phyloP scores from a whole-genome alignment of 1,140 invertebrate species.

The Bombyx mori region DNA sequence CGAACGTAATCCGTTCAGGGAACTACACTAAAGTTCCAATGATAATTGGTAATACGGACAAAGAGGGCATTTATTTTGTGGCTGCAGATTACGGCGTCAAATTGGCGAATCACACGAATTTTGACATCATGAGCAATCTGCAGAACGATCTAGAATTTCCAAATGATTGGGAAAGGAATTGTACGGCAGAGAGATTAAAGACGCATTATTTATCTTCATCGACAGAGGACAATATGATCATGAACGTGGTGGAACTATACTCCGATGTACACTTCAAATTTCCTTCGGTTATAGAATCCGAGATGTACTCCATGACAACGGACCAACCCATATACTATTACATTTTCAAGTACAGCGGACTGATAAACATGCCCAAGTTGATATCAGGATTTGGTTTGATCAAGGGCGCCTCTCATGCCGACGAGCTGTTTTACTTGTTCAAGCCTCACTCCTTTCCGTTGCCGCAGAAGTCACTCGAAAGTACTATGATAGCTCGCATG shows the following conservation, averaged over 20 bases:
- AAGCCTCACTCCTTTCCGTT: constrained; percentile 45
- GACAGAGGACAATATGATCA: constrained; percentile 38
- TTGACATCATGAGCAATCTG: constrained; percentile 28
- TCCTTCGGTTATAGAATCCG: constrained; percentile 42
- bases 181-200: constrained; percentile 28
- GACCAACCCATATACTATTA: constrained; percentile 56
- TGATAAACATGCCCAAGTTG: constrained; percentile 48
- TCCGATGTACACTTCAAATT: constrained; percentile 59
- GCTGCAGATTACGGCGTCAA: constrained; percentile 41
- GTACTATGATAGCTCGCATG: constrained; percentile 43
- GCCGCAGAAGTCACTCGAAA: constrained; percentile 37
- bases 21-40: constrained; percentile 61
- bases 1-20: constrained; percentile 40
- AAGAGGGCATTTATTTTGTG: constrained; percentile 59
- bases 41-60: constrained; percentile 57
- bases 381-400: constrained; percentile 31
- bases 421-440: constrained; percentile 60
- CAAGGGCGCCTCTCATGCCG: constrained; percentile 49
- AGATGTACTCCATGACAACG: constrained; percentile 39
- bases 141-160: constrained; percentile 45
- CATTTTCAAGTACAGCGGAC: constrained; percentile 51
- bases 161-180: constrained; percentile 31
- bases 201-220: constrained; percentile 40
- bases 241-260: constrained; percentile 48
- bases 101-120: constrained; percentile 24